Evolutionary conservation across 1,140 invertebrate species (phyloP), one percentile per base, ranked within the genome.

Genomic region (Sitophilus oryzae): DNA sequence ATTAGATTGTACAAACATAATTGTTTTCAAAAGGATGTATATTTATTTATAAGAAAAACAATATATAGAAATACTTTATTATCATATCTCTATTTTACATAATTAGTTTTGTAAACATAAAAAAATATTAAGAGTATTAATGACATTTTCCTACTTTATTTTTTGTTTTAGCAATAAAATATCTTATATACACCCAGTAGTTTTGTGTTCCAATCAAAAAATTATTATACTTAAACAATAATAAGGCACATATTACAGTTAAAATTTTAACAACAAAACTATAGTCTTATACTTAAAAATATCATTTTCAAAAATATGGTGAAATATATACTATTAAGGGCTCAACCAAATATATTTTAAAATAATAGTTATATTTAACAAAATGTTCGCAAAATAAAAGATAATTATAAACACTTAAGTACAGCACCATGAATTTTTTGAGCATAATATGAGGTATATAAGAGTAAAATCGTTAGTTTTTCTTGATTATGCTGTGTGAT

Each of bases 401-500:
- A 16, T 16, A 40, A 16, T 8, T 42, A 20, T 6, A 8, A 8
- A 10, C 18, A 42, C 11, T 42, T 42, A 42, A 42, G 40, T 42
- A 42, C 40, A 42, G 40, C 40, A 42, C 40, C 40, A 11, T 42
- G 6, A 42, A 42, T 42, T 19, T 42, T 42, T 42, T 42, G 40
- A 42, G 40, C 40, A 42, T 42, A 19, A 11, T 42, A 20, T 19
- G 40, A 20, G 18, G 21, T 42, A 6, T 42, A 42, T 42, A 42
- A 20, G 8, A 42, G 6, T 19, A 42, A 6, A 42, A 42, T 3
- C 4, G 40, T 8, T 42, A n/a, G n/a, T n/a, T n/a, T n/a, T n/a
- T n/a, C n/a, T n/a, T n/a, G n/a, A n/a, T n/a, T n/a, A n/a, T n/a
- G n/a, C n/a, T n/a, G n/a, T n/a, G n/a, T n/a, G n/a, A n/a, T n/a